Conservation (phyloP, 2,797 vertebrate genomes). For the Bryconaethiops microstoma region DNA sequence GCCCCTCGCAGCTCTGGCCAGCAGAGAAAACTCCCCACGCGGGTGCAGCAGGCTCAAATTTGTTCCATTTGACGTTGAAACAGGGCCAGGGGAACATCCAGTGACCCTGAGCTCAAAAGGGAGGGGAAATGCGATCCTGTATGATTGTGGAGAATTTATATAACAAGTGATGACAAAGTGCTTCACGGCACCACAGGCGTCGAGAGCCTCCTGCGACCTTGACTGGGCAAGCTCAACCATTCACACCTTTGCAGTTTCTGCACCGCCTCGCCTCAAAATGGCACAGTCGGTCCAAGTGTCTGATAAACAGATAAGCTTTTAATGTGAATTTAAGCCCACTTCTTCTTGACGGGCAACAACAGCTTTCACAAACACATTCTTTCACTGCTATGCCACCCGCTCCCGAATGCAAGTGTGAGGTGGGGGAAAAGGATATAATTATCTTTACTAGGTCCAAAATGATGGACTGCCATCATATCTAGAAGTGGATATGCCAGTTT, state of each 20-base stretch:
- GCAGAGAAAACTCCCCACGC: slow-evolving; percentile 52
- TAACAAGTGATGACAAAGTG: slow-evolving; percentile 80
- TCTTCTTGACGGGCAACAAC: slow-evolving; percentile 1
- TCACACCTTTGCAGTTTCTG: slow-evolving; percentile 69
- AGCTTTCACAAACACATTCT: slow-evolving; percentile 16
- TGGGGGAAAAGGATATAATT: not conserved
- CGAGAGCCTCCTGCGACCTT: slow-evolving; percentile 69
- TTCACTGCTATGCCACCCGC: not conserved
- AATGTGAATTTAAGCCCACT: slow-evolving; percentile 8
- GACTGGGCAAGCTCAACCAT: slow-evolving; percentile 72
- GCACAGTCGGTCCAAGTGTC: not conserved
- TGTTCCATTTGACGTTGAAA: slow-evolving; percentile 76
- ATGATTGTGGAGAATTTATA: slow-evolving; percentile 80
- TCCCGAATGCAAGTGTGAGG: not conserved
- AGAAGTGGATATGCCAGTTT: slow-evolving; percentile 14
- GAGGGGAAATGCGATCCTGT: slow-evolving; percentile 71
- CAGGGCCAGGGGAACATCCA: slow-evolving; percentile 73
- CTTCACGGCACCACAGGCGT: slow-evolving; percentile 74
- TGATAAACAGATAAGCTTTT: not conserved
- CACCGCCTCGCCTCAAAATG: slow-evolving; percentile 47
- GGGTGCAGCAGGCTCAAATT: slow-evolving; percentile 61
- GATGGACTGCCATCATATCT: not conserved
- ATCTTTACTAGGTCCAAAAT: slow-evolving; percentile 15
- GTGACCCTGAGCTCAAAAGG: slow-evolving; percentile 53
- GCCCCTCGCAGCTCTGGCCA: slow-evolving; percentile 50